Evolutionary conservation across 2,797 vertebrate genomes (phyloP), one percentile per base, ranked within the genome.

Genomic region (Helarctos malayanus): DNA sequence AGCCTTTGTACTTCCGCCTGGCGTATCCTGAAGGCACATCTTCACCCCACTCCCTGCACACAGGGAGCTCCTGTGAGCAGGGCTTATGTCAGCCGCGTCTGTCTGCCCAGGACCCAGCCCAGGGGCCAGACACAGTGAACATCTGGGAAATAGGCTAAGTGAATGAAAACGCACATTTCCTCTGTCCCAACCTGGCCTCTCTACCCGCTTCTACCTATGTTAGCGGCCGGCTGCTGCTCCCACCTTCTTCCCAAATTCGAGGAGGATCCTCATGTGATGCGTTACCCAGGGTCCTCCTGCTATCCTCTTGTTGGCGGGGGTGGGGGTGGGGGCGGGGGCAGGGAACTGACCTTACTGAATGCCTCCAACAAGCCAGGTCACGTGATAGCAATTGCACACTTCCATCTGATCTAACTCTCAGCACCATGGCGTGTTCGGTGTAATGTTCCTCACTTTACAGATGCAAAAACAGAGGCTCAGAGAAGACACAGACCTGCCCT

Each of bases 391-490:
- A 45, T 59, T 16, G 27, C 14, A 54, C 45, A 41, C 8, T 1
- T 16, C 1, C 61, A n/a, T 56, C 21, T 73, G 41, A 14, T 12
- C 81, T 25, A 63, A 25, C 2, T 6, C 14, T 68, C 73, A 32
- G 73, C 52, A 63, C 13, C 18, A 8, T 0, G 4, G 15, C 27
- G 3, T 54, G 23, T n/a, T 68, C n/a, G 57, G 4, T 6, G 12
- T 9, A 32, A 27, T 11, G 41, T 21, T 63, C 14, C 56, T 35
- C 57, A 83, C 29, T 65, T 91, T 16, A 86, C 35, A 87, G 88
- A 92, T 59, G 56, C 18, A 75, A 82, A 94, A 59, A n/a, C 49
- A 29, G 32, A 81, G 65, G 54, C 59, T 85, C 71, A 5, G 54
- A 57, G 47, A 65, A 81, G 29, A 61, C 19, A 56, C 3, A 78